Conservation (phyloP, 2,888 invertebrate species). For the Marronus borbonicus region DNA sequence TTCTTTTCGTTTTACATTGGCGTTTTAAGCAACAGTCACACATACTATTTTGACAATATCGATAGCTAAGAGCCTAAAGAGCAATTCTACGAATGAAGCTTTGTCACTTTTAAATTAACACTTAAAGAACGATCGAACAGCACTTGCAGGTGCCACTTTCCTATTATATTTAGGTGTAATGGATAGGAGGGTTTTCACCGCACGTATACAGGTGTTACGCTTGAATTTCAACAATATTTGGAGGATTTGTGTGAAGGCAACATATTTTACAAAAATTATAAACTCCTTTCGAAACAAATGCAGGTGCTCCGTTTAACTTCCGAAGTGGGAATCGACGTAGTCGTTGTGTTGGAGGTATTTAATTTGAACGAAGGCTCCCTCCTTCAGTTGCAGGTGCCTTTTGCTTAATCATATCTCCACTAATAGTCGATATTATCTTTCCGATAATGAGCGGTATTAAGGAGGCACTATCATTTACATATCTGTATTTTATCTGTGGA, state of each 20-base stretch:
- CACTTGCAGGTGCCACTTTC: constrained; percentile 28
- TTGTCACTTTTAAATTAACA: constrained; percentile 39
- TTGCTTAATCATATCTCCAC: constrained; percentile 54
- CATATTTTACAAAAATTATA: constrained; percentile 57
- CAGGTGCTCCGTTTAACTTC: constrained; percentile 54
- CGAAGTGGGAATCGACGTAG: constrained; percentile 42
- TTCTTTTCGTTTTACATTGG: not conserved
- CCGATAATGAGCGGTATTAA: constrained; percentile 56
- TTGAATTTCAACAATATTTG: constrained; percentile 49
- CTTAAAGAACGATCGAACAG: constrained; percentile 15
- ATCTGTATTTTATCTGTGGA: constrained; percentile 52
- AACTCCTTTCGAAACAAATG: constrained; percentile 55
- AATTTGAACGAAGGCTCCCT: constrained; percentile 57
- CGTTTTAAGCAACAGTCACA: constrained; percentile 9
- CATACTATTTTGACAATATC: constrained; percentile 16
- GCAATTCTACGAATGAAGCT: constrained; percentile 5
- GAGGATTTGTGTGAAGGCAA: constrained; percentile 57
- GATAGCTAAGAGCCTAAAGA: constrained; percentile 21
- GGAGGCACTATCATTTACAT: constrained; percentile 55
- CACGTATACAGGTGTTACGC: constrained; percentile 55
- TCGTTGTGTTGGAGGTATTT: constrained; percentile 57
- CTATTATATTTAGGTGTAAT: constrained; percentile 40
- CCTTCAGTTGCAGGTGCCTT: constrained; percentile 55
- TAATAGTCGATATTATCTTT: constrained; percentile 54
- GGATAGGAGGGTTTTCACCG: constrained; percentile 31